A percentile compares a stretch with the other conserved stretches of the same genome.
These are phyloP conservation scores for Drosophila austrosaltans DNA, from an alignment of 2,888 invertebrate species.

Conservation along the genomic window DNA sequence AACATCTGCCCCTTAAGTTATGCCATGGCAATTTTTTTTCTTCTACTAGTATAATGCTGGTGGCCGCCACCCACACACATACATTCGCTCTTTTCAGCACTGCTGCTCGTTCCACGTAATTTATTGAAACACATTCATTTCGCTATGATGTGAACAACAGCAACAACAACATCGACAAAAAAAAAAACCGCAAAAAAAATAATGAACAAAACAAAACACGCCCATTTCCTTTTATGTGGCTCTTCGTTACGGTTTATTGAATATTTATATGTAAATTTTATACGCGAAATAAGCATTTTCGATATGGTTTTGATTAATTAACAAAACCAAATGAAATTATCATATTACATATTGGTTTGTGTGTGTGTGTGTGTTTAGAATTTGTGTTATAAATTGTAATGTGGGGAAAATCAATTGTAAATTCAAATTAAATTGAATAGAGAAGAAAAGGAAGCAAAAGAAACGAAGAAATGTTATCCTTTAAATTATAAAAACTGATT, in stretches of 20 bases:
- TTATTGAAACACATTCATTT: slow-evolving; percentile 78
- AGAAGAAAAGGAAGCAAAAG: not conserved
- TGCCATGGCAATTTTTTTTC: slow-evolving; percentile 53
- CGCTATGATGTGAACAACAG: slow-evolving; percentile 56
- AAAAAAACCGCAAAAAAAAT: not conserved
- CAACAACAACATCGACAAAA: slow-evolving; percentile 27
- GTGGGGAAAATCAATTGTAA: not conserved
- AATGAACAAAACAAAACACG: slow-evolving; percentile 29
- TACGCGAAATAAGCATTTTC: slow-evolving; percentile 16
- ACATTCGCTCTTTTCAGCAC: slow-evolving; percentile 12
- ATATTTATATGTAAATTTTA: slow-evolving; percentile 69
- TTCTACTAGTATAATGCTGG: not conserved
- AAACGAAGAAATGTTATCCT: not conserved
- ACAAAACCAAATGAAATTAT: slow-evolving; percentile 8
- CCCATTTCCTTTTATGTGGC: slow-evolving; percentile 43
- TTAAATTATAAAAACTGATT: not conserved
- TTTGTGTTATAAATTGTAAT: not conserved
- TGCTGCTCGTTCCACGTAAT: slow-evolving; percentile 61
- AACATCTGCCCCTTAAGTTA: slow-evolving; percentile 52
- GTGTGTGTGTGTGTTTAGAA: not conserved
- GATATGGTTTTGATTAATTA: slow-evolving; percentile 11
- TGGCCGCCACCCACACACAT: slow-evolving; percentile 18
- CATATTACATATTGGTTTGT: not conserved
- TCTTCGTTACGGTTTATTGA: slow-evolving; percentile 54
- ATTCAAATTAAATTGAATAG: not conserved